These are phyloP conservation scores for Chelonus formosanus DNA, from an alignment of 2,888 invertebrate genomes.

Conservation along the genomic window DNA sequence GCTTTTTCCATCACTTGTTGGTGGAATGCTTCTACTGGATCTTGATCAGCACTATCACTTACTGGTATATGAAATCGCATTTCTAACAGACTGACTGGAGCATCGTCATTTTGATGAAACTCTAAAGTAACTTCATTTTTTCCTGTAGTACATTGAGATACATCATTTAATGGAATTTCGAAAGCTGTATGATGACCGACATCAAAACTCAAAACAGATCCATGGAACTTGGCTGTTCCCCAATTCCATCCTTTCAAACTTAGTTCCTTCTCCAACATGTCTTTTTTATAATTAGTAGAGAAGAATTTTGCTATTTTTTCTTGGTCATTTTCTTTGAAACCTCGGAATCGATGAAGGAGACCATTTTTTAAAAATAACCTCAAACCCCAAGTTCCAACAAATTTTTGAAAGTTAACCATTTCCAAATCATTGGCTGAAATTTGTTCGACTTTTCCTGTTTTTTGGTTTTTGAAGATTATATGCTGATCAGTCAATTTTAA, in stretches of 20 bases:
- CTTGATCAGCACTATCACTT: conserved; percentile 85
- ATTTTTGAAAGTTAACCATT: conserved; percentile 88
- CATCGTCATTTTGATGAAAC: conserved; percentile 99
- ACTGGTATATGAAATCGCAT: conserved; percentile 98
- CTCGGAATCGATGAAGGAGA: conserved; percentile 87
- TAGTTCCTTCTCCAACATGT: conserved; percentile 90
- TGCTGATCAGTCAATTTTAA: conserved; percentile 91
- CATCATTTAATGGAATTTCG: conserved; percentile 95
- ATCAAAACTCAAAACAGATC: conserved; percentile 85
- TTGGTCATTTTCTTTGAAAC: conserved; percentile 92
- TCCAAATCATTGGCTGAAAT: conserved; percentile 87
- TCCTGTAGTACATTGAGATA: conserved; percentile 93
- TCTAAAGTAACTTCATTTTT: conserved; percentile 99
- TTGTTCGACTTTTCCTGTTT: conserved; percentile 96
- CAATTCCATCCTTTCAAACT: conserved; percentile 99
- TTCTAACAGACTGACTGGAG: conserved; percentile 95
- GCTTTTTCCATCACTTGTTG: conserved; percentile 88
- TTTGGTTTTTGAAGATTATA: conserved; percentile 92
- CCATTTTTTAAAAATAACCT: conserved; percentile 91
- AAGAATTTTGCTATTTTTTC: conserved; percentile 94
- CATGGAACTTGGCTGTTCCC: conserved; percentile 95
- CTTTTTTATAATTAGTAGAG: conserved; percentile 80
- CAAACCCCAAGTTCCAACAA: conserved; percentile 90
- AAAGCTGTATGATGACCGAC: conserved; percentile 86
- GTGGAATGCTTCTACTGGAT: conserved; percentile 97